A percentile compares a stretch with the other conserved stretches of the same genome.
Conservation (phyloP, 2,113 vertebrate species). For the Megaceryle torquata region DNA sequence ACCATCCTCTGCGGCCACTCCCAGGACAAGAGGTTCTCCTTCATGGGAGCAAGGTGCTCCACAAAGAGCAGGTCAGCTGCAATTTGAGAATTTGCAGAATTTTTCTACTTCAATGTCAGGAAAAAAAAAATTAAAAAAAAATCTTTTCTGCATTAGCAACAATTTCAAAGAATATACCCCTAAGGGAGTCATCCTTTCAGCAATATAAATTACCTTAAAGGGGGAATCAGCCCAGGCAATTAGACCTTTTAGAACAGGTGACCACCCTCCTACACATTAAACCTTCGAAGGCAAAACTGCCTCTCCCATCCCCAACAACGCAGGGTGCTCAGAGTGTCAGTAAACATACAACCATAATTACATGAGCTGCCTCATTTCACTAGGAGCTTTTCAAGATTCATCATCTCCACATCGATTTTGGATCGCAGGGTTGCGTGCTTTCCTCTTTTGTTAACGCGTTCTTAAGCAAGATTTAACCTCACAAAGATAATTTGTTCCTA, state of each 20-base stretch:
- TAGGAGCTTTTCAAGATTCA: background rate
- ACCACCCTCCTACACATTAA: background rate
- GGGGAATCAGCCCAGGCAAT: slow-evolving; percentile 38
- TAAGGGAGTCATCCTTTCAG: background rate
- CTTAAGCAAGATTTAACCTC: background rate
- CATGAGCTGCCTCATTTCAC: slow-evolving; percentile 10
- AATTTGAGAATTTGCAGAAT: background rate
- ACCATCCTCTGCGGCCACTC: background rate
- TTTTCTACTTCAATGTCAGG: background rate
- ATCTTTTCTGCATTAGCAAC: background rate
- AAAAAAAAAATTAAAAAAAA: background rate
- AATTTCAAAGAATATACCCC: background rate
- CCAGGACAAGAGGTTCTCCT: background rate
- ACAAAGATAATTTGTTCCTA: background rate
- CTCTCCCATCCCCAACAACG: background rate
- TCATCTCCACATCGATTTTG: background rate
- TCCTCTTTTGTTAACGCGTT: background rate
- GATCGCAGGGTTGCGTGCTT: background rate
- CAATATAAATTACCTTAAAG: slow-evolving; percentile 3
- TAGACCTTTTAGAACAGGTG: slow-evolving; percentile 25
- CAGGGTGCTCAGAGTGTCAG: background rate
- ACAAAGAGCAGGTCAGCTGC: background rate
- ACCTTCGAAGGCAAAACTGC: background rate
- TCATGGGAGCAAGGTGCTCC: background rate
- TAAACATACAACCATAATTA: background rate